A percentile compares a stretch with the other conserved stretches of the same genome.
Conservation (phyloP, 2,113 vertebrate species). For the Sceloporus undulatus region DNA sequence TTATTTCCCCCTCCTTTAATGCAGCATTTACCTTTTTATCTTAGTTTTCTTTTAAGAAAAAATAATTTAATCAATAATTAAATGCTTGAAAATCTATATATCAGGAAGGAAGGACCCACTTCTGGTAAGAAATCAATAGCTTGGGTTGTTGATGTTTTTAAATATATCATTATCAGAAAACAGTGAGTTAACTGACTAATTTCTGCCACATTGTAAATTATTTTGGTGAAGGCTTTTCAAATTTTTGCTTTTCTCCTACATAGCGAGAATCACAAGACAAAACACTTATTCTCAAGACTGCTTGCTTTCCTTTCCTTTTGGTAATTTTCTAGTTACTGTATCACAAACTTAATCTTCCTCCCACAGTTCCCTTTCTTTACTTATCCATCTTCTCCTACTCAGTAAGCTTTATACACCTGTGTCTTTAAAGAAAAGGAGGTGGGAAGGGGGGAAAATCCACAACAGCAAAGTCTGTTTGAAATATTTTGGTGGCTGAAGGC, state of each 20-base stretch:
- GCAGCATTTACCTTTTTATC: too few relatives aligned
- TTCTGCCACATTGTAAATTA: neutral
- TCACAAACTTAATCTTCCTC: constrained; percentile 28
- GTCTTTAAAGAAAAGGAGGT: constrained; percentile 20
- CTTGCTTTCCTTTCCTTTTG: neutral
- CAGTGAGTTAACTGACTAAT: too few relatives aligned
- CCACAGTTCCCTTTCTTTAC: constrained; percentile 23
- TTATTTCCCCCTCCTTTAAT: too few relatives aligned
- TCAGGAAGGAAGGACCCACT: too few relatives aligned
- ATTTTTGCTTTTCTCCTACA: neutral
- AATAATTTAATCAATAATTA: too few relatives aligned
- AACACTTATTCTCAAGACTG: constrained; percentile 16
- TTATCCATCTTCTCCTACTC: constrained; percentile 44
- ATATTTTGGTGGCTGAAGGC: constrained; percentile 39
- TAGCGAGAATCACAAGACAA: neutral
- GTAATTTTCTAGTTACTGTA: constrained; percentile 16
- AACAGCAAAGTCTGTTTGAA: constrained; percentile 38
- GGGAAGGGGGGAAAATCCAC: constrained; percentile 6
- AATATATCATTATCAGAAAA: too few relatives aligned
- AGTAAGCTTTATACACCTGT: constrained; percentile 25
- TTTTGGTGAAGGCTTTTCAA: neutral
- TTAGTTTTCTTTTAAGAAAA: too few relatives aligned
- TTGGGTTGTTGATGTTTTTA: too few relatives aligned
- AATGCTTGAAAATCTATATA: too few relatives aligned
- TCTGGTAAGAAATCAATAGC: neutral